Conservation (phyloP, 2,888 invertebrate genomes). For the Bruchidius siliquastri region DNA sequence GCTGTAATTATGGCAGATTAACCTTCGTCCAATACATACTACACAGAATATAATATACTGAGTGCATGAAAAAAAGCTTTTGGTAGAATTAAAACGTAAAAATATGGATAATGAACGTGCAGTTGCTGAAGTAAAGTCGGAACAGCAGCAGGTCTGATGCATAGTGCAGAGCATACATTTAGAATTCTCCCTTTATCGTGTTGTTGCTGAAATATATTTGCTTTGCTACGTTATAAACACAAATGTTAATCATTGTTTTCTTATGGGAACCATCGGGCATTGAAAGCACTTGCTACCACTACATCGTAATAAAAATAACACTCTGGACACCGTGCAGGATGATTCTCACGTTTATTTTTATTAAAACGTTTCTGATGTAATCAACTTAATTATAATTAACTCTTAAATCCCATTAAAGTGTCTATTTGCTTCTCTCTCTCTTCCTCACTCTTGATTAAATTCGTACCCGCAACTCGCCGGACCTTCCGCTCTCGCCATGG, state of each 20-base stretch:
- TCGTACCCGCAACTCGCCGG: neutral
- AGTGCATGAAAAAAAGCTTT: too few species aligned
- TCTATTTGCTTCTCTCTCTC: neutral
- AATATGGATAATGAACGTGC: too few species aligned
- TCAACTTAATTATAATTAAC: constrained; percentile 19
- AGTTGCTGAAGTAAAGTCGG: too few species aligned
- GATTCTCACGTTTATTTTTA: constrained; percentile 30
- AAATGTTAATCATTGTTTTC: neutral
- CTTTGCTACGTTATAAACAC: neutral
- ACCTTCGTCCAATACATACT: too few species aligned
- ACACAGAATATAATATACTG: too few species aligned
- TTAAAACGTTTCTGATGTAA: constrained; percentile 26
- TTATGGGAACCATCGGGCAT: neutral
- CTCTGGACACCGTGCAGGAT: neutral
- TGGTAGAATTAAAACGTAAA: too few species aligned
- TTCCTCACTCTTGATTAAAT: neutral
- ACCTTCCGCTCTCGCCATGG: neutral
- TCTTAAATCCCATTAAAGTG: neutral
- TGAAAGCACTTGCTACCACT: neutral
- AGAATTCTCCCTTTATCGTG: too few species aligned
- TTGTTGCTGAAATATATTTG: too few species aligned
- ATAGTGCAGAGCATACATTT: too few species aligned
- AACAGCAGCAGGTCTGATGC: too few species aligned
- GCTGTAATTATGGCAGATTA: too few species aligned
- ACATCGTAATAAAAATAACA: neutral